Percentiles rank a stretch among this genome's conserved stretches.
Evolutionary conservation across 2,797 vertebrate species (phyloP).

Genomic region (Anguilla anguilla): DNA sequence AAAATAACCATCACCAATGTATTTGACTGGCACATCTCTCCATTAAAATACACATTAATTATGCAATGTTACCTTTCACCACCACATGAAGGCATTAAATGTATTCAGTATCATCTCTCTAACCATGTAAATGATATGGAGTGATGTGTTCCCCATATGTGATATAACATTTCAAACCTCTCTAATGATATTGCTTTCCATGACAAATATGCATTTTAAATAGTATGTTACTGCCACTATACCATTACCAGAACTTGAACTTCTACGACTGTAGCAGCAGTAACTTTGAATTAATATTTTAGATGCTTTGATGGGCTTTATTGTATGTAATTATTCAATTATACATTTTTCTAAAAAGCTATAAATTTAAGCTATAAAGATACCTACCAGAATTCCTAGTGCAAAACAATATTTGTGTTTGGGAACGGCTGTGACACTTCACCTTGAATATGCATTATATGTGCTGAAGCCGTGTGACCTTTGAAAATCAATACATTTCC

Average conservation of each 20-base stretch:
- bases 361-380: background rate
- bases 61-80: background rate
- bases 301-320: background rate
- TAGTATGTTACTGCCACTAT: background rate
- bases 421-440: background rate
- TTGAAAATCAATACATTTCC: conserved; percentile 10
- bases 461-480: background rate
- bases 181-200: background rate
- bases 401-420: background rate
- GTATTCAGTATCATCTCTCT: background rate
- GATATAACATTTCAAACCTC: background rate
- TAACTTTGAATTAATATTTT: background rate
- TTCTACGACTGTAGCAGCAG: background rate
- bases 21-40: no score
- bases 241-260: background rate
- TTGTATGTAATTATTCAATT: background rate
- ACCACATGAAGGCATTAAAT: background rate
- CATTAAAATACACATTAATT: background rate
- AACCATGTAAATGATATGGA: background rate
- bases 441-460: background rate
- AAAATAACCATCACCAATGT: no score
- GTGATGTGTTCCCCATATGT: background rate
- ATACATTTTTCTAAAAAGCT: no score
- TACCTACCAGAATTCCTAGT: background rate
- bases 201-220: background rate